These are phyloP conservation scores for Rhabdomys dilectus DNA, from an alignment of 2,113 vertebrate species.

Conservation along the genomic window DNA sequence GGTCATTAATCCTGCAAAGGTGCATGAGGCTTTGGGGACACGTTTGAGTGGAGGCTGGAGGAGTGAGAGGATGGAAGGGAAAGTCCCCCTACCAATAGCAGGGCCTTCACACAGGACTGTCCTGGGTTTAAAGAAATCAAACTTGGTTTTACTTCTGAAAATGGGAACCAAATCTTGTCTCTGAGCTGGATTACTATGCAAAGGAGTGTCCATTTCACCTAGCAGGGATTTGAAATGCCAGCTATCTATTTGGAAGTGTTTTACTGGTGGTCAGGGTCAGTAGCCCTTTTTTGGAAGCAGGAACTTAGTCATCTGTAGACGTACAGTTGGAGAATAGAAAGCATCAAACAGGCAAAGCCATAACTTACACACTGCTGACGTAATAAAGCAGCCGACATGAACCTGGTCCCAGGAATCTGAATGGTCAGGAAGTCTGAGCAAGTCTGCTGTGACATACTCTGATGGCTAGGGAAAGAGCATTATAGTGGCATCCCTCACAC, in stretches of 20 bases:
- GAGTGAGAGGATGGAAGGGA: neutral
- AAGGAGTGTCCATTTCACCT: neutral
- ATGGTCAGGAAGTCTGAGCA: neutral
- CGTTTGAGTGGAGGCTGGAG: neutral
- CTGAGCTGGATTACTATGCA: neutral
- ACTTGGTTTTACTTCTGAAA: constrained; percentile 34
- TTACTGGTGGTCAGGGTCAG: neutral
- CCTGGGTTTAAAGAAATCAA: neutral
- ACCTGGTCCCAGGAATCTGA: neutral
- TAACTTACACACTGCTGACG: neutral
- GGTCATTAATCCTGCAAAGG: neutral
- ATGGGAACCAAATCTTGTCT: neutral
- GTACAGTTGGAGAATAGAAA: neutral
- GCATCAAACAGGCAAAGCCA: neutral
- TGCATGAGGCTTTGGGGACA: neutral
- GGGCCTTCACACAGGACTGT: neutral
- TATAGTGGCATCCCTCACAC: neutral
- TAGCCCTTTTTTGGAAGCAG: neutral
- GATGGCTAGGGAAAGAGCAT: neutral
- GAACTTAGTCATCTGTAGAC: neutral
- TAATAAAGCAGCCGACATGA: neutral
- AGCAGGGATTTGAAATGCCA: neutral
- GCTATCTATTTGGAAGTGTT: neutral
- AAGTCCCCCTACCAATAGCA: neutral
- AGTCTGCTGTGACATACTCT: neutral